Conservation (phyloP, 2,888 invertebrate species). For the Seira sanloemensis region DNA sequence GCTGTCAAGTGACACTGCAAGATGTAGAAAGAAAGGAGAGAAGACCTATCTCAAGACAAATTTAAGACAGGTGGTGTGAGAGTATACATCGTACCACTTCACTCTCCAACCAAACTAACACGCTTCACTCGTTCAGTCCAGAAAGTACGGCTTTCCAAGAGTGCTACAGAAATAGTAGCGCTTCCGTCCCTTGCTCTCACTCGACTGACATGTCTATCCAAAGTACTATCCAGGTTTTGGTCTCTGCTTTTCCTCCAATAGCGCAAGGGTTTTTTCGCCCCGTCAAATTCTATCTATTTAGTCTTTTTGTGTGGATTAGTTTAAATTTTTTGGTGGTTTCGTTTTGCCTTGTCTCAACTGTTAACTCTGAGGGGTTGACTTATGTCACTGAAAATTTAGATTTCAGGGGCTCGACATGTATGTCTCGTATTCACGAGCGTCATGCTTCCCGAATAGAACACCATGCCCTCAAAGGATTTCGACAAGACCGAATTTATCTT, state of each 20-base stretch:
- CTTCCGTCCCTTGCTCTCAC: neutral
- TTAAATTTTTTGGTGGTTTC: neutral
- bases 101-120: neutral
- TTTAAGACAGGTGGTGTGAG: slow-evolving; percentile 55
- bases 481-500: too few relatives aligned
- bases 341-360: too few relatives aligned
- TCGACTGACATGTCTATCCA: neutral
- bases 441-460: too few relatives aligned
- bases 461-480: too few relatives aligned
- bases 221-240: neutral
- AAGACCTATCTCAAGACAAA: slow-evolving; percentile 30
- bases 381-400: neutral
- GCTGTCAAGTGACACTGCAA: slow-evolving; percentile 32
- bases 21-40: neutral
- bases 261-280: neutral
- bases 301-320: neutral
- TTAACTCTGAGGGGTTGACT: neutral
- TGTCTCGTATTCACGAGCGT: neutral
- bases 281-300: neutral
- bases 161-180: neutral
- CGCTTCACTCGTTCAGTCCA: neutral
- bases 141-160: neutral
- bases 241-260: too few relatives aligned
- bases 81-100: neutral
- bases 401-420: neutral